phyloP scores from a whole-genome alignment of 2,113 vertebrate genomes.

The Oreochromis tanganicae region DNA sequence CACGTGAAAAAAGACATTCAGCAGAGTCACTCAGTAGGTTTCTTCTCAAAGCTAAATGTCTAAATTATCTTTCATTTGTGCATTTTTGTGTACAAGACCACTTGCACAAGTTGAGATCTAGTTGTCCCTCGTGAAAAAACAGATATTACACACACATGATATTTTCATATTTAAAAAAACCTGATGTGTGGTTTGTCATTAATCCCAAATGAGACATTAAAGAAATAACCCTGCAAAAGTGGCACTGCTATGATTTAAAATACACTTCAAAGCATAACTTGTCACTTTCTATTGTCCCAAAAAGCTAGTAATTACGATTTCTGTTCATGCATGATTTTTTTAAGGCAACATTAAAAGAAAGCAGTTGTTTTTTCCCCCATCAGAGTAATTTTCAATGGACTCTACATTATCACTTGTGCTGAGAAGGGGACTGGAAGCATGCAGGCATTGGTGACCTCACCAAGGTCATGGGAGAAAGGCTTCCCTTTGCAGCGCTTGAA shows the following conservation, averaged over 20 bases:
- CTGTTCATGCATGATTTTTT: neutral
- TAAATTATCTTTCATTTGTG: neutral
- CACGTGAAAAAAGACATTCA: neutral
- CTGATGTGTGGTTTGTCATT: neutral
- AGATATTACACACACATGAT: neutral
- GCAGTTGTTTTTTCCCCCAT: constrained; percentile 31
- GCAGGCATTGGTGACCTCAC: constrained; percentile 15
- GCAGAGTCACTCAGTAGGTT: neutral
- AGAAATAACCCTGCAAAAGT: neutral
- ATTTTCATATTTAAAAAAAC: neutral
- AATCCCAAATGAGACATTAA: neutral
- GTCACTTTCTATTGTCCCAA: constrained; percentile 23
- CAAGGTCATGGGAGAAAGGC: constrained; percentile 39
- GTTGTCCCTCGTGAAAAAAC: neutral
- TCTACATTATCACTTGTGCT: constrained; percentile 4
- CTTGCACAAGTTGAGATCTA: neutral
- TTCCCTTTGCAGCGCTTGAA: neutral
- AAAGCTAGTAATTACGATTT: constrained; percentile 39
- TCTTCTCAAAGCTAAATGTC: neutral
- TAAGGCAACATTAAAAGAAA: constrained; percentile 6
- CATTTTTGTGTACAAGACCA: neutral
- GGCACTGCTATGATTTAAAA: constrained; percentile 27
- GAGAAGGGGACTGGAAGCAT: neutral
- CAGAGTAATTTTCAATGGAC: constrained; percentile 30
- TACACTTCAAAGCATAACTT: neutral